Conservation (phyloP, 2,888 invertebrate genomes). For the Bhutanitis thaidina region DNA sequence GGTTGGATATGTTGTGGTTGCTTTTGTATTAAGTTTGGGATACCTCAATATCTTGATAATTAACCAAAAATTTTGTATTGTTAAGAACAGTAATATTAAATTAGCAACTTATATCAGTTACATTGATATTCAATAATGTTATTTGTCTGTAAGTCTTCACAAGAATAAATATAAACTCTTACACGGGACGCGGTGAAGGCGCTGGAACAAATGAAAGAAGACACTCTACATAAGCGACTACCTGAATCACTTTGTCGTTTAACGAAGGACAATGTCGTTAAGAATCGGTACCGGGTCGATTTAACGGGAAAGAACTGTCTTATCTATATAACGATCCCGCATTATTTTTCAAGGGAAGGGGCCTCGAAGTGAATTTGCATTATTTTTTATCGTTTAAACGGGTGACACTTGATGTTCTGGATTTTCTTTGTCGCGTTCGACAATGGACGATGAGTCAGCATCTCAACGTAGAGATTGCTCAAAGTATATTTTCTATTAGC, state of each 20-base stretch:
- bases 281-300: conserved; percentile 57
- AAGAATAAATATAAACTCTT: conserved; percentile 52
- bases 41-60: too few species aligned
- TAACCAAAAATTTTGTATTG: too few species aligned
- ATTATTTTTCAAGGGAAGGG: conserved; percentile 51
- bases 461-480: conserved; percentile 49
- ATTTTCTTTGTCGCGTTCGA: conserved; percentile 52
- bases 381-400: conserved; percentile 64
- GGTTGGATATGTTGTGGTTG: too few species aligned
- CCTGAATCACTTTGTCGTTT: conserved; percentile 57
- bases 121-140: too few species aligned
- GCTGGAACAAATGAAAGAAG: conserved; percentile 64
- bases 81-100: too few species aligned
- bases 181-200: conserved; percentile 44
- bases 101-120: too few species aligned
- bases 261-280: conserved; percentile 55
- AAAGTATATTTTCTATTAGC: conserved; percentile 39
- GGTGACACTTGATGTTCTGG: conserved; percentile 57
- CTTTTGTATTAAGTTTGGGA: too few species aligned
- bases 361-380: conserved; percentile 65
- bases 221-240: conserved; percentile 60
- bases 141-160: too few species aligned
- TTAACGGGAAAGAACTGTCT: conserved; percentile 66
- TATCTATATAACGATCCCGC: conserved; percentile 68
- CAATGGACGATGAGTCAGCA: conserved; percentile 56